Evolutionary conservation across 1,140 invertebrate species (phyloP), one percentile per base, ranked within the genome.

Genomic region (Coenobita brevimanus): DNA sequence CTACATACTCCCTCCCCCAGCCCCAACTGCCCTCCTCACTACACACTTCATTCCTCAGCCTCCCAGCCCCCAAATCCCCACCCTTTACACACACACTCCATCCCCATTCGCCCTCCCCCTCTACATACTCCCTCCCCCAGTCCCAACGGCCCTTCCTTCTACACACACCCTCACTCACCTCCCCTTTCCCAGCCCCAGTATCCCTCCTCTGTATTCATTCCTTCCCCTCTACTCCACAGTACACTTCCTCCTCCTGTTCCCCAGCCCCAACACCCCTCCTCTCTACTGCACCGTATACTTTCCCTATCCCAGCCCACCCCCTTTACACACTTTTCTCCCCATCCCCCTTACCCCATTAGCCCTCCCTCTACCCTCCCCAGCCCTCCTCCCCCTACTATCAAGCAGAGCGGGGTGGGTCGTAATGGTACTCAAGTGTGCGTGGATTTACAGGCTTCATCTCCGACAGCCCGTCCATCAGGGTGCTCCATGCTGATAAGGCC

Each of bases 401-500:
- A 46, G n/a, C 82, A 57, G 67, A 27, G 33, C 30, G 69, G 82
- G 71, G 67, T 67, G 71, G 80, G 69, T 86, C 73, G 73, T 86
- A 79, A 86, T 79, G 83, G 83, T 50, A 75, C 83, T 86, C 73
- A 86, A 86, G 83, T 84, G 69, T 50, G 38, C 83, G 41, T 27
- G 83, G 83, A 79, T 79, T 86, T 86, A 75, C 57, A 86, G 75
- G 69, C 73, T 69, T 86, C 75, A 79, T 78, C 83, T 86, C 73
- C 60, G 83, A 86, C 73, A 79, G 73, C 75, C 73, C 83, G 83
- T 86, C 83, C 75, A 86, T 78, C 83, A 86, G 41, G 62, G 83
- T 86, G 33, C 83, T 86, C 79, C 83, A 86, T 46, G 38, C 33
- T 50, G 83, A 86, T 86, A 86, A 86, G 83, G 54, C 36, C 21